Evolutionary conservation across 2,888 invertebrate species (phyloP), one percentile per base, ranked within the genome.

Genomic region (Rhyacophila evoluta): DNA sequence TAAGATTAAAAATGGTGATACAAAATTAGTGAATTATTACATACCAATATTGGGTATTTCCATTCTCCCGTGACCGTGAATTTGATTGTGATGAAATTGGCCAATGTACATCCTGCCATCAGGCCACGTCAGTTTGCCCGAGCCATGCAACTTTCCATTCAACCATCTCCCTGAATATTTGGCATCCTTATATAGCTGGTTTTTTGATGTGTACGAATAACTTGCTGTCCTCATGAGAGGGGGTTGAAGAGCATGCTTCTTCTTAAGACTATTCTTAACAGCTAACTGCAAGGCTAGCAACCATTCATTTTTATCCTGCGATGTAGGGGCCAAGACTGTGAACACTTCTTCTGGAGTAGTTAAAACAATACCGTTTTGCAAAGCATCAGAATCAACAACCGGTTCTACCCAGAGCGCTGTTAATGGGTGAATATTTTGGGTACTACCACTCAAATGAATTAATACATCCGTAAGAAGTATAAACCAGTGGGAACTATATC

Each of bases 41-140:
- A 86, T 86, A 88, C 92, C 92, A 82, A 90, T 86, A 80, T 88
- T 90, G 29, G 93, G 93, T 67, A 91, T 91, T 84, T 93, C 92
- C 91, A 93, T 92, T 84, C 91, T 91, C 11, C 94, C 94, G 85
- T 91, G 92, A 74, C 95, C 95, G 86, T 93, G 92, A 83, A 94
- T 90, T n/a, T 92, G 87, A 83, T 94, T 94, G 83, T 94, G 89
- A 83, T 93, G 92, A 86, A 97, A 94, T 83, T 95, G 93, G 0
- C 97, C 97, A n/a, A 91, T 91, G 84, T 95, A 97, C 75, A 91
- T 88, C 84, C 93, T 93, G 0, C 95, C 95, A 87, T 96, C 95
- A 0, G 92, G 89, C 94, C 95, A 97, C 84, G 93, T 93, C 79
- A 97, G 86, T 85, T 94, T 94, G 2, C 97, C 97, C 85, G 91